Evolutionary conservation across 2,888 invertebrate genomes (phyloP).

Genomic region (Hipparchia sbordonii): DNA sequence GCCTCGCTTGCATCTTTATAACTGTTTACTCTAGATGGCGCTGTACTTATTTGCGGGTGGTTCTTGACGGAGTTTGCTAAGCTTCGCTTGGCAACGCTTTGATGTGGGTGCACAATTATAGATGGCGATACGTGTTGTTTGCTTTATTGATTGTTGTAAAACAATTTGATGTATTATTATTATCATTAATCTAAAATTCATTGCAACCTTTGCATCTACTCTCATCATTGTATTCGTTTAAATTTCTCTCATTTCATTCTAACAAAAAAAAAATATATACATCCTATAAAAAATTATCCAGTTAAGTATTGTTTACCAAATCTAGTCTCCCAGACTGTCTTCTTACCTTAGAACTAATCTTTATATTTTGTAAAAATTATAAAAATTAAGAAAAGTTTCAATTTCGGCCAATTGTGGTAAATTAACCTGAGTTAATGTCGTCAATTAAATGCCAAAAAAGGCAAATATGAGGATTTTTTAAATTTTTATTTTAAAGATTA

Average conservation of each 20-base stretch:
- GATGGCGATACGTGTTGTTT: slow-evolving; percentile 50
- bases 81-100: slow-evolving; percentile 48
- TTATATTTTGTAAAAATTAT: too few species aligned
- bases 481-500: too few species aligned
- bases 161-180: neutral
- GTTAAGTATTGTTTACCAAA: too few species aligned
- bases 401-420: too few species aligned
- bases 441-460: too few species aligned
- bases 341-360: too few species aligned
- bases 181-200: neutral
- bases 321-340: too few species aligned
- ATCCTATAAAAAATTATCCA: neutral
- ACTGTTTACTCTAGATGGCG: slow-evolving; percentile 63
- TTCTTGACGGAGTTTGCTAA: slow-evolving; percentile 43
- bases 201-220: neutral
- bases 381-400: too few species aligned
- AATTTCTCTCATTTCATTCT: neutral
- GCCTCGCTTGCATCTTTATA: slow-evolving; percentile 64
- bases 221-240: neutral
- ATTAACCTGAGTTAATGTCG: too few species aligned
- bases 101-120: slow-evolving; percentile 40
- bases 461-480: too few species aligned
- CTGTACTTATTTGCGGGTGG: slow-evolving; percentile 38
- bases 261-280: neutral
- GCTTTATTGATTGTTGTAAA: slow-evolving; percentile 7